Percentiles rank a stretch among this genome's conserved stretches.
phyloP scores from a whole-genome alignment of 2,113 vertebrate species.

The Emydura subglobosa region DNA sequence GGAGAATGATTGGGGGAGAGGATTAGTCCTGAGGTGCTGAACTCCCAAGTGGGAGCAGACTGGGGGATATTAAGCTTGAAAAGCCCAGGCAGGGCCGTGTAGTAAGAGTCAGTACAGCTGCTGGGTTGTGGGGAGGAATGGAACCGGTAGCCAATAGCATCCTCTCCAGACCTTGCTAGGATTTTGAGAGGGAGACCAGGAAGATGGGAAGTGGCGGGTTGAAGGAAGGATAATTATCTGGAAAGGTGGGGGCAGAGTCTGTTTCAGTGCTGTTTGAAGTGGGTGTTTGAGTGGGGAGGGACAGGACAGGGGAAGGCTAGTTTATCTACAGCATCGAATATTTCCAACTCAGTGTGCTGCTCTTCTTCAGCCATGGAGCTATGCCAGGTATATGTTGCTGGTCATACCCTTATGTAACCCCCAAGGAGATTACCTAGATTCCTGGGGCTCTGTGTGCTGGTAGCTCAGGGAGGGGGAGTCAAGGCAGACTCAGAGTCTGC shows the following conservation, averaged over 20 bases:
- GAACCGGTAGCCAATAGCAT: background rate
- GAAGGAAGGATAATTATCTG: background rate
- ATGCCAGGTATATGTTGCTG: fast-evolving
- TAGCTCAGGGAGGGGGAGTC: too few relatives aligned
- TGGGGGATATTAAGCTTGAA: background rate
- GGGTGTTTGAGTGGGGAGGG: background rate
- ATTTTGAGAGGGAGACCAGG: background rate
- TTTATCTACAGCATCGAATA: background rate
- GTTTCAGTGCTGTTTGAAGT: background rate
- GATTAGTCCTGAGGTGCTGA: background rate
- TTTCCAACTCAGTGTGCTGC: background rate
- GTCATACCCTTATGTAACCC: background rate
- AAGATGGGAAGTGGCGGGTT: background rate
- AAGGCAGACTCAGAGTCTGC: too few relatives aligned
- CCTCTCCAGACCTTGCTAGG: background rate
- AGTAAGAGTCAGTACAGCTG: background rate
- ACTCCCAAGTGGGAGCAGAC: background rate
- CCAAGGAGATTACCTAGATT: too few relatives aligned
- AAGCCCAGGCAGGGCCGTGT: background rate
- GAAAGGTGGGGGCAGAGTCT: background rate
- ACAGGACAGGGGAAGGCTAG: fast-evolving
- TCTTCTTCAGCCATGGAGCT: background rate
- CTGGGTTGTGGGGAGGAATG: background rate
- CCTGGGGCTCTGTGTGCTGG: too few relatives aligned
- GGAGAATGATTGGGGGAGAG: background rate